Evolutionary conservation across 2,888 invertebrate species (phyloP), one percentile per base, ranked within the genome.

Genomic region (Thecocarcelia acutangulata): DNA sequence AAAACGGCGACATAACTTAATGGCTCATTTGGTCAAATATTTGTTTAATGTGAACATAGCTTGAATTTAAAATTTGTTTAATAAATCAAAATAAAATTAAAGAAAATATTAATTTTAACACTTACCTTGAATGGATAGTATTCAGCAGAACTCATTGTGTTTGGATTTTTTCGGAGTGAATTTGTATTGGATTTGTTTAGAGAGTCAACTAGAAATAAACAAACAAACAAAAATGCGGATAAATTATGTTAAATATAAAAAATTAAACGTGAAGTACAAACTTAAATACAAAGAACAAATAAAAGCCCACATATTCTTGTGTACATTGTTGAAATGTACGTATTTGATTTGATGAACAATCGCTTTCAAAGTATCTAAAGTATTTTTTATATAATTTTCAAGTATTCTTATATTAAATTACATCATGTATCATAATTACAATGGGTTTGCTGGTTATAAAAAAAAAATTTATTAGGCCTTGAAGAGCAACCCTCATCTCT

Each of bases 101-200:
- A 24, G 3, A 24, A 5, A 24, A 24, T 24, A 24, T 24, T 24
- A 24, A 24, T 54, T 59, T 19, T 28, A 96, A 54, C 33, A 86
- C 88, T 94, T 91, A 96, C 96, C 94, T 96, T 96, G 94, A 95
- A 96, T 88, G 96, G 96, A 91, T 96, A 96, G 91, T 96, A 96
- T 91, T 96, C 95, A 88, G 95, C 94, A 90, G 94, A 94, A 91
- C 94, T 94, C 95, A 95, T 95, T 89, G 91, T 93, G 91, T 83
- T 84, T 72, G 50, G 50, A 64, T 81, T 69, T 19, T 44, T 44
- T 68, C 28, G 52, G 52, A 42, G 19, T 5, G 58, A 54, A 33
- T 54, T 69, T 44, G 68, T 64, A 42, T 79, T 84, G 56, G 56
- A 54, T 54, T 78, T 68, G 33, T 77, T 74, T 56, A 74, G 70